Conservation (phyloP, 2,888 invertebrate genomes). For the Mythimna pallens region DNA sequence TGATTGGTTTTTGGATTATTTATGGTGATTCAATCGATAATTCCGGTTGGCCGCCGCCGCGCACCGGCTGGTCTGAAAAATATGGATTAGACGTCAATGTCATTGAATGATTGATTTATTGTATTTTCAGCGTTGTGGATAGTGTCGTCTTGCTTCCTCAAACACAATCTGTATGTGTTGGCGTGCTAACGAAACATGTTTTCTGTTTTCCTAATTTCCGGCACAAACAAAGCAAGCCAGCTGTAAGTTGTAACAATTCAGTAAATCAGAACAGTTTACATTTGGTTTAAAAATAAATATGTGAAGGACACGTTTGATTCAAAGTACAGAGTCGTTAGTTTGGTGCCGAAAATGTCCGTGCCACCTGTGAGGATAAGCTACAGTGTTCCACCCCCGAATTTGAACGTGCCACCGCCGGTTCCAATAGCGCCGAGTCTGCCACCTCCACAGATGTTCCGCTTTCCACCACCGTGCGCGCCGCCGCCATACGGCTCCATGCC, state of each 20-base stretch:
- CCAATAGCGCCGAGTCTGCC: constrained; percentile 74
- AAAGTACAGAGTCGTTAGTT: neutral
- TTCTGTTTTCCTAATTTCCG: neutral
- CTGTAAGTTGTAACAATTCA: neutral
- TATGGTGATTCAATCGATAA: neutral
- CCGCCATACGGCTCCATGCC: constrained; percentile 54
- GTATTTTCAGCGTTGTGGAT: constrained; percentile 1
- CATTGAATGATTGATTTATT: neutral
- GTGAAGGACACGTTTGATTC: neutral
- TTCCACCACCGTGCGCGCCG: constrained; percentile 66
- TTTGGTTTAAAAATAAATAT: constrained; percentile 14
- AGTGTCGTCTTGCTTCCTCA: constrained; percentile 12
- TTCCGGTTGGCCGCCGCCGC: too few relatives aligned
- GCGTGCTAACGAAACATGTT: constrained; percentile 5
- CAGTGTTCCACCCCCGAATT: constrained; percentile 79
- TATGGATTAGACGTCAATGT: constrained; percentile 5
- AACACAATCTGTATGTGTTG: constrained; percentile 2
- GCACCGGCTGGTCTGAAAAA: neutral
- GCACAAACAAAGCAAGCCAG: too few relatives aligned
- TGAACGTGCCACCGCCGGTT: constrained; percentile 73
- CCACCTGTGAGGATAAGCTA: constrained; percentile 76
- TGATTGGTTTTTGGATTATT: too few relatives aligned
- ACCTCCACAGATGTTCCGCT: constrained; percentile 64
- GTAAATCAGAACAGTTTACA: neutral
- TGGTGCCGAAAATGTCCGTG: constrained; percentile 74